Conservation (phyloP, 2,797 vertebrate species). For the Periophthalmus magnuspinnatus region DNA sequence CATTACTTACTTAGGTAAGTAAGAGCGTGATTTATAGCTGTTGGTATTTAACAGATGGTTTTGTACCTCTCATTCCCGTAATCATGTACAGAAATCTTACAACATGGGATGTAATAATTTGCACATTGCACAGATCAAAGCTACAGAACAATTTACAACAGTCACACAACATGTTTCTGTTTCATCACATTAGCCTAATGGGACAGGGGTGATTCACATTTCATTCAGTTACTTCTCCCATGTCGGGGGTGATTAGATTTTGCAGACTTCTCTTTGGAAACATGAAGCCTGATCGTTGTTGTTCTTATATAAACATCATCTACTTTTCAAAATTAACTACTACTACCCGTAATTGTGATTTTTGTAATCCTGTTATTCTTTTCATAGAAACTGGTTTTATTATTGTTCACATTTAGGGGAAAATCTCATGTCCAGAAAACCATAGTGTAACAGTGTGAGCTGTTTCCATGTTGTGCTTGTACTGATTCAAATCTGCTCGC, state of each 20-base stretch:
- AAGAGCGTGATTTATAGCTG: not conserved
- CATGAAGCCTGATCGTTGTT: conserved; percentile 28
- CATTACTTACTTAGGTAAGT: too few species aligned
- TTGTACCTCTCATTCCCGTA: not conserved
- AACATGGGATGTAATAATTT: too few species aligned
- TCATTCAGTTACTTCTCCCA: conserved; percentile 13
- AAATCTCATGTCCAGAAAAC: conserved; percentile 45
- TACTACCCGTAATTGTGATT: conserved; percentile 37
- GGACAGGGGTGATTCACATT: not conserved
- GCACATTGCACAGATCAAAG: too few species aligned
- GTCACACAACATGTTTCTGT: not conserved
- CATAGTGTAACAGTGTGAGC: not conserved
- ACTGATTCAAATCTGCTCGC: conserved; percentile 25
- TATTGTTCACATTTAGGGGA: conserved; percentile 35
- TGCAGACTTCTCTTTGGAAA: conserved; percentile 14
- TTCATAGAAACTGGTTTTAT: not conserved
- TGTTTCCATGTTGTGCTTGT: not conserved
- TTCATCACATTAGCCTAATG: conserved; percentile 29
- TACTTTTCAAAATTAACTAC: conserved; percentile 36
- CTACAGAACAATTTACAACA: not conserved
- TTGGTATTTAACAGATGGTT: not conserved
- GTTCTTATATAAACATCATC: conserved; percentile 44
- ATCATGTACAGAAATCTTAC: not conserved
- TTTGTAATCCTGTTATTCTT: not conserved
- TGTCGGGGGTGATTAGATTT: conserved; percentile 29